These are phyloP conservation scores for Diaprepes abbreviatus DNA, from an alignment of 2,888 invertebrate genomes.

Conservation along the genomic window DNA sequence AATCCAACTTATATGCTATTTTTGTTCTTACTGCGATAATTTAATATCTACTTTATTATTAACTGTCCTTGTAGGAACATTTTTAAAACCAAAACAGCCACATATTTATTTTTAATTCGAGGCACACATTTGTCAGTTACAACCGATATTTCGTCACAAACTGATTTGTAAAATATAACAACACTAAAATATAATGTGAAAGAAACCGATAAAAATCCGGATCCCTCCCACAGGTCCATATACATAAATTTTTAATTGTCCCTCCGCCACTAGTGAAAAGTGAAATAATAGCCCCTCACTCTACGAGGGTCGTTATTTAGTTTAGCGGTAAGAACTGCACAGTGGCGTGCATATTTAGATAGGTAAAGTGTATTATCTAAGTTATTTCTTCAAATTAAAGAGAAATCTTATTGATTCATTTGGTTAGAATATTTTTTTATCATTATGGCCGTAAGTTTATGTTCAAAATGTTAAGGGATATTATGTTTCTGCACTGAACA, in stretches of 20 bases:
- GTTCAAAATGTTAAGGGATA: too few species aligned
- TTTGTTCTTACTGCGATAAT: too few species aligned
- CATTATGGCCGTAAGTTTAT: too few species aligned
- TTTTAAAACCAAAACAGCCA: too few species aligned
- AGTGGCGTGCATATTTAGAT: slow-evolving; percentile 8
- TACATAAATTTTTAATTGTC: slow-evolving; percentile 65
- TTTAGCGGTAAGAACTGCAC: not conserved
- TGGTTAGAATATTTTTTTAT: too few species aligned
- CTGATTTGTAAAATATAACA: slow-evolving; percentile 63
- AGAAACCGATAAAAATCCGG: slow-evolving; percentile 63
- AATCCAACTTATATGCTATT: too few species aligned
- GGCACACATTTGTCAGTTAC: slow-evolving; percentile 20
- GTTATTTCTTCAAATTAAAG: too few species aligned
- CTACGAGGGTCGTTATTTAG: slow-evolving; percentile 23
- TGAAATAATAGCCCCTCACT: slow-evolving; percentile 59
- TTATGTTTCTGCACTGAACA: too few species aligned
- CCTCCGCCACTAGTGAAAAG: slow-evolving; percentile 60
- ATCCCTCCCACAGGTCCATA: slow-evolving; percentile 63
- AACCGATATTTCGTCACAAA: slow-evolving; percentile 49
- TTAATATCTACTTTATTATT: too few species aligned
- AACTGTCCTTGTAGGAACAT: too few species aligned
- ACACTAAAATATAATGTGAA: slow-evolving; percentile 52
- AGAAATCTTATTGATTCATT: too few species aligned
- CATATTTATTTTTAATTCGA: not conserved
- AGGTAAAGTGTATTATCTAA: too few species aligned